Evolutionary conservation across 1,140 invertebrate species (phyloP).

Genomic region (Tenebrio molitor): DNA sequence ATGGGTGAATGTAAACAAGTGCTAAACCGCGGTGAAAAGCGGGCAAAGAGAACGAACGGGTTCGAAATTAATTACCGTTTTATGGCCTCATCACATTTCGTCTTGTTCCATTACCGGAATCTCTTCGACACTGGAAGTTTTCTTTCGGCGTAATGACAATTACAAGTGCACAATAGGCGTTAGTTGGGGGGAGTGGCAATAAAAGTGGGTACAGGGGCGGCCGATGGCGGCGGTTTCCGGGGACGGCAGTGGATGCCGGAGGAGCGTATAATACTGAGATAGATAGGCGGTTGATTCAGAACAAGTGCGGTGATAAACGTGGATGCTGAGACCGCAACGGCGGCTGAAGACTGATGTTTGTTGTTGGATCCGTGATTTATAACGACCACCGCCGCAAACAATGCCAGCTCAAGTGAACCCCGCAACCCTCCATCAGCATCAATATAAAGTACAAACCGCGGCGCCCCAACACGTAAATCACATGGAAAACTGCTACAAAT

Average conservation of each 20-base stretch:
- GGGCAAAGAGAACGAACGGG: slow-evolving; percentile 10
- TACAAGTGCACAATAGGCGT: slow-evolving; percentile 42
- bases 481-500: slow-evolving; percentile 41
- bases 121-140: slow-evolving; percentile 42
- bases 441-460: slow-evolving; percentile 45
- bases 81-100: slow-evolving; percentile 48
- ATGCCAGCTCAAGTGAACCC: slow-evolving; percentile 45
- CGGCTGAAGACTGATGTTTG: slow-evolving; percentile 62
- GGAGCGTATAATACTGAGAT: slow-evolving; percentile 52
- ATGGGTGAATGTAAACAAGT: slow-evolving; percentile 34
- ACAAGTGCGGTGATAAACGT: slow-evolving; percentile 64
- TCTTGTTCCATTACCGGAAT: slow-evolving; percentile 22
- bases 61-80: slow-evolving; percentile 53
- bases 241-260: too few species aligned
- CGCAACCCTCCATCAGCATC: slow-evolving; percentile 39
- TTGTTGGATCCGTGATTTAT: slow-evolving; percentile 64
- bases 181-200: slow-evolving; percentile 18
- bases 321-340: slow-evolving; percentile 59
- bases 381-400: slow-evolving; percentile 43
- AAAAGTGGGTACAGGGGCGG: background rate
- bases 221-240: slow-evolving; percentile 19
- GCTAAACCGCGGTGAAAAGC: slow-evolving; percentile 1
- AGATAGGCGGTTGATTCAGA: slow-evolving; percentile 62
- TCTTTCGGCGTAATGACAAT: slow-evolving; percentile 49
- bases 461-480: slow-evolving; percentile 39